Evolutionary conservation across 2,888 invertebrate genomes (phyloP).

Genomic region (Cabera pusaria): DNA sequence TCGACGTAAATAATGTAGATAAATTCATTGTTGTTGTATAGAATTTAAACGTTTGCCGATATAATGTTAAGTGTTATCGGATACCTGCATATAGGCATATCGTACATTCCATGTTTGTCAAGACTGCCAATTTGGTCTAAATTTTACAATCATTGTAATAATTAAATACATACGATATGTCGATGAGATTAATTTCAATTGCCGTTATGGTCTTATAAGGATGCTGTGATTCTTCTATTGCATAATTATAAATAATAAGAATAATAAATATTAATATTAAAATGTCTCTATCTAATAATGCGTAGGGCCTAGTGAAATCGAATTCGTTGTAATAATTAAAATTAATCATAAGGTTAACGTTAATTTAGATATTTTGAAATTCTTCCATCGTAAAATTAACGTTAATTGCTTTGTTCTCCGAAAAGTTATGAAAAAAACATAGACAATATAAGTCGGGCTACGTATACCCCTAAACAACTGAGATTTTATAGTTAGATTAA

Average conservation of each 20-base stretch:
- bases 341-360: slow-evolving; percentile 63
- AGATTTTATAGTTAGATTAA: slow-evolving; percentile 76
- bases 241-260: slow-evolving; percentile 70
- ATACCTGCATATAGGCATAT: slow-evolving; percentile 83
- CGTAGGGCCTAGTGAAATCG: slow-evolving; percentile 79
- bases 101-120: slow-evolving; percentile 83
- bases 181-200: slow-evolving; percentile 79
- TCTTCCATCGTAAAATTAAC: slow-evolving; percentile 71
- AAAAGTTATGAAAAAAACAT: slow-evolving; percentile 58
- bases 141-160: slow-evolving; percentile 79
- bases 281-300: slow-evolving; percentile 75
- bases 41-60: slow-evolving; percentile 72
- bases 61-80: slow-evolving; percentile 77
- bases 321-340: slow-evolving; percentile 76
- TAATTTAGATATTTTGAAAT: slow-evolving; percentile 75
- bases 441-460: slow-evolving; percentile 77
- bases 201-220: slow-evolving; percentile 79
- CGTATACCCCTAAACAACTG: slow-evolving; percentile 63
- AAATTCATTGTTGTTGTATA: slow-evolving; percentile 79
- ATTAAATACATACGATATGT: slow-evolving; percentile 78
- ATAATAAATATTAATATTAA: slow-evolving; percentile 62
- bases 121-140: slow-evolving; percentile 84
- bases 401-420: slow-evolving; percentile 65
- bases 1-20: slow-evolving; percentile 58
- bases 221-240: slow-evolving; percentile 84